Evolutionary conservation across 1,140 invertebrate species (phyloP), one percentile per base, ranked within the genome.

Genomic region (Zaprionus vittiger): DNA sequence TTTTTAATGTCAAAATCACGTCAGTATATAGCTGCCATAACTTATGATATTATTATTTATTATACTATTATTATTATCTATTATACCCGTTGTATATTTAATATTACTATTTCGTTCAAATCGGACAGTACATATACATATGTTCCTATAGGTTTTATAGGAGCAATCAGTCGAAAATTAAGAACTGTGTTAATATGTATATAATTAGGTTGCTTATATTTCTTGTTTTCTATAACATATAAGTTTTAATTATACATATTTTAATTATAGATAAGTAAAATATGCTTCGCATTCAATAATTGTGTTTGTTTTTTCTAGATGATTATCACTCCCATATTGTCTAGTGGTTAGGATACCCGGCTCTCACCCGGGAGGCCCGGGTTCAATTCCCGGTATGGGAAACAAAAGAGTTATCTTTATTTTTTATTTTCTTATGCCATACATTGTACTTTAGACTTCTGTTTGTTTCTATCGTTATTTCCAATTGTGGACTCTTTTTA

Each of bases 371-470:
- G 95, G 94, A 95, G 95, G 95, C 95, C 95, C 95, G 95, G 95
- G 95, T 96, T 96, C 96, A 95, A 96, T 96, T 96, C 96, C 96
- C 95, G 95, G 96, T 95, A 96, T 95, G 95, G 95, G 95, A 96
- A 96, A 95, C 15, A n/a, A n/a, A 4, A 6, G 7, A 47, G 7
- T 47, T 17, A 0, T 17, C 1, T 47, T 17, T 34, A 11, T 34
- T 47, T 17, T 47, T 17, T 47, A 1, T 15, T 28, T 15, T 15
- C 2, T n/a, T 24, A 28, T 31, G 9, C 2, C 28, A 28, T 28
- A 9, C 9, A 9, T 34, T 11, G 3, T 34, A 9, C 9, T 11
- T 34, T 34, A 0, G 9, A 34, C 0, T 9, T 9, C 31, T 11
- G 31, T 11, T 49, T 15, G 20, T 49, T 49, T 22, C 7, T 22